Conservation (phyloP, 2,888 invertebrate genomes). For the Amphipoea lucens region DNA sequence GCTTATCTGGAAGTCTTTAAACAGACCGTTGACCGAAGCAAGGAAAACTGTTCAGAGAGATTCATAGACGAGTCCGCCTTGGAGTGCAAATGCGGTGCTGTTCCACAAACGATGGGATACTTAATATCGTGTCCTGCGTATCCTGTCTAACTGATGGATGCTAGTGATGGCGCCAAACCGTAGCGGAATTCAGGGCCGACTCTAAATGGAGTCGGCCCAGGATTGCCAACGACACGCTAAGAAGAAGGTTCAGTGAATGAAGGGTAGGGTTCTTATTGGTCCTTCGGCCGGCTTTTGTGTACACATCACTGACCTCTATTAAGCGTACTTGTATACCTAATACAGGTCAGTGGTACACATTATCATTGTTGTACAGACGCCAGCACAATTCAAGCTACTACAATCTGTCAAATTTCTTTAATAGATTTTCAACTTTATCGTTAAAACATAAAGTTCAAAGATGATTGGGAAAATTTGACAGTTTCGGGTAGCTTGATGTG, state of each 20-base stretch:
- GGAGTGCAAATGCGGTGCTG: background rate
- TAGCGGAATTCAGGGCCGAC: background rate
- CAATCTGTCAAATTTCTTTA: too few relatives aligned
- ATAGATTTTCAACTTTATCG: too few relatives aligned
- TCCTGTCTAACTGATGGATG: background rate
- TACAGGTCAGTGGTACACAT: background rate
- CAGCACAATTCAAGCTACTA: too few relatives aligned
- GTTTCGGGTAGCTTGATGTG: too few relatives aligned
- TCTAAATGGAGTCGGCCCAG: too few relatives aligned
- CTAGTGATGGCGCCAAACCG: background rate
- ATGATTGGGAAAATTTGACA: too few relatives aligned
- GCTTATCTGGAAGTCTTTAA: background rate
- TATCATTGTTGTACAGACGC: background rate
- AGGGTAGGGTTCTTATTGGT: background rate
- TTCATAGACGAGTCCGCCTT: background rate
- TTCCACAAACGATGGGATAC: background rate
- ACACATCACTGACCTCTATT: too few relatives aligned
- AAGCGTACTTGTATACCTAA: too few relatives aligned
- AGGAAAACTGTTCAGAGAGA: background rate
- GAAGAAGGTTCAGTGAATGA: background rate
- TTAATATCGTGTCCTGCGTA: too few relatives aligned
- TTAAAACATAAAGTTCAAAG: too few relatives aligned
- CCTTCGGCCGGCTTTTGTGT: background rate
- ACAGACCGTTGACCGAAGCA: background rate
- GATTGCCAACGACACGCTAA: background rate